These are phyloP conservation scores for Calameuta idolon DNA, from an alignment of 2,888 invertebrate genomes.

Conservation along the genomic window DNA sequence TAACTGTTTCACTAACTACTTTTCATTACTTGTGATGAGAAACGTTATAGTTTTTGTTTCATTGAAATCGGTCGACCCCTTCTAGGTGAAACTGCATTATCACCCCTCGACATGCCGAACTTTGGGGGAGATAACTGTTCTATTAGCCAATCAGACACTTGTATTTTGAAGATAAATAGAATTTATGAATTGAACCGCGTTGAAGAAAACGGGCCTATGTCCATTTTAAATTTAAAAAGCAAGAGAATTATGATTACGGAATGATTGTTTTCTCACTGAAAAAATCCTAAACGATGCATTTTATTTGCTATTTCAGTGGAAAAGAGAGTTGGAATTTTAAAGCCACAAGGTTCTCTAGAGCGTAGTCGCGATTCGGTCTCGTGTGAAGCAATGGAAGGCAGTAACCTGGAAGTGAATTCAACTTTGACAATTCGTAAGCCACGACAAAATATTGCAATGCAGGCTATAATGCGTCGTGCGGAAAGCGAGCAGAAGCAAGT, in stretches of 20 bases:
- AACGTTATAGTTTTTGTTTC: too few relatives aligned
- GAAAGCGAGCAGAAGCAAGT: constrained; percentile 78
- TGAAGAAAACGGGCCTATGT: too few relatives aligned
- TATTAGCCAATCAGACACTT: too few relatives aligned
- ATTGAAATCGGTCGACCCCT: too few relatives aligned
- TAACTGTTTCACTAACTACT: too few relatives aligned
- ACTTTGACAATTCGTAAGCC: constrained; percentile 48
- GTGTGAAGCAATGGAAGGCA: constrained; percentile 37
- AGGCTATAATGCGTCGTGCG: constrained; percentile 79
- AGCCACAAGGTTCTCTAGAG: constrained; percentile 79
- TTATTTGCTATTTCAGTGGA: constrained; percentile 64
- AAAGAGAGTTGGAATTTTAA: constrained; percentile 75
- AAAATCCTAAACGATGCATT: not conserved
- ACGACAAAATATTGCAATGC: constrained; percentile 84
- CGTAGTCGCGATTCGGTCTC: constrained; percentile 69
- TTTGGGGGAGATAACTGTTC: too few relatives aligned
- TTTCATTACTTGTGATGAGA: too few relatives aligned
- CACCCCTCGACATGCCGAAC: too few relatives aligned
- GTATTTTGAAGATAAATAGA: too few relatives aligned
- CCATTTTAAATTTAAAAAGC: too few relatives aligned
- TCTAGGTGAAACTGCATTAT: too few relatives aligned
- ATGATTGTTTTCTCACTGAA: not conserved
- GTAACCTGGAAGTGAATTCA: constrained; percentile 40
- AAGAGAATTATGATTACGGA: not conserved
- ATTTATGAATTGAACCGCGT: too few relatives aligned